Base-by-base conservation (phyloP, 92 coral and sea anemone species). In the Palythoa grandiflora region DNA sequence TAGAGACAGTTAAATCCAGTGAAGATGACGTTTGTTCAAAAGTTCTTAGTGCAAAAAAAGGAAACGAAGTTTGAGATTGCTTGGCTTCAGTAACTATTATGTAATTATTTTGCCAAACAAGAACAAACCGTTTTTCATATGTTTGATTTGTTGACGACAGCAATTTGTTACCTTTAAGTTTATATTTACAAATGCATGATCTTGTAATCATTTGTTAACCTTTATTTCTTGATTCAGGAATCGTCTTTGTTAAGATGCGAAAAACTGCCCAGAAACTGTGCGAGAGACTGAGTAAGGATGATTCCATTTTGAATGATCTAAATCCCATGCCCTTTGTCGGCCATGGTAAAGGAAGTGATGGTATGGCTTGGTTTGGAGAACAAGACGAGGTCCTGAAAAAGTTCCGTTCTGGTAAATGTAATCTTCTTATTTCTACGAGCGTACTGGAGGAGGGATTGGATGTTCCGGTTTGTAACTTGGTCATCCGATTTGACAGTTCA, bases 381-480 rank as follows among this genome's bases (percentile, higher is more conserved):
- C 99, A 97, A 84, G 96, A 95, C 54, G 93, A 91, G 63, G 77
- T 91, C 19, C 90, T 97, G 80, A 95, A 91, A 89, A 94, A 87
- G 73, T 97, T 97, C 78, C 94, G 96, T 37, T 88, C 96, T 37
- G 99, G 99, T 10, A 89, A 86, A n/a, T 92, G 92, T 85, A 97
- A 95, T 77, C 93, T 97, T 0, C 94, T 97, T 3, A 77, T 97
- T 44, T 94, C 98, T 40, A 97, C 99, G 6, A 95, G 90, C 76
- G 98, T 97, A 28, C 85, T 97, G 40, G 98, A 97, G 78, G 99
- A 97, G 80, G 99, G 99, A 2, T 94, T 97, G 44, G 99, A 97
- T 83, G 99, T 97, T 37, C 99, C 99, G 5, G 95, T 91, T 9
- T 97, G 99, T 87, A 97, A 97, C 92, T 74, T 93, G 91, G 95